These are phyloP conservation scores for Eulithis prunata DNA, from an alignment of 2,888 invertebrate genomes.

Conservation along the genomic window DNA sequence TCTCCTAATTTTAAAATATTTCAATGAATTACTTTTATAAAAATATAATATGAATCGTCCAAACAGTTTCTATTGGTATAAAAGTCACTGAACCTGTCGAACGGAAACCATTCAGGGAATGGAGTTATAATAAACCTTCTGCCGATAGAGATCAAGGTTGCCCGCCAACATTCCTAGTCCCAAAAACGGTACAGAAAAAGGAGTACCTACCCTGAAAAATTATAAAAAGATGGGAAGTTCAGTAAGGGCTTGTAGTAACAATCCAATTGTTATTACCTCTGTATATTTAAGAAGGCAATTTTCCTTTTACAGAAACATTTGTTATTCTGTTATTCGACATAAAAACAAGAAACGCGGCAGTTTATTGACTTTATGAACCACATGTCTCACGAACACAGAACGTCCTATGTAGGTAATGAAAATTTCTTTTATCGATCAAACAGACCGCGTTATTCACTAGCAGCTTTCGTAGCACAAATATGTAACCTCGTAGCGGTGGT, in stretches of 20 bases:
- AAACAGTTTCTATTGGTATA: too few relatives aligned
- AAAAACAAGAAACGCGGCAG: constrained; percentile 37
- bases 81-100: neutral
- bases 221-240: constrained; percentile 9
- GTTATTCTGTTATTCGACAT: constrained; percentile 35
- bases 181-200: neutral
- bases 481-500: constrained; percentile 28
- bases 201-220: neutral
- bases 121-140: neutral
- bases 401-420: constrained; percentile 41
- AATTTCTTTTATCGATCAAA: constrained; percentile 43
- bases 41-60: neutral
- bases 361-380: constrained; percentile 39
- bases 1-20: too few relatives aligned
- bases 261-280: constrained; percentile 30
- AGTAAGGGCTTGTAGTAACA: constrained; percentile 23
- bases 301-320: constrained; percentile 34
- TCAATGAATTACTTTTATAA: neutral
- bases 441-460: constrained; percentile 32
- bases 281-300: constrained; percentile 36
- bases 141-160: constrained; percentile 5
- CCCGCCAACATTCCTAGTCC: constrained; percentile 3
- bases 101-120: neutral
- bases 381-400: constrained; percentile 34
- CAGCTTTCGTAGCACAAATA: constrained; percentile 37